Conservation (phyloP, 2,113 vertebrate species). For the Thermophis baileyi region DNA sequence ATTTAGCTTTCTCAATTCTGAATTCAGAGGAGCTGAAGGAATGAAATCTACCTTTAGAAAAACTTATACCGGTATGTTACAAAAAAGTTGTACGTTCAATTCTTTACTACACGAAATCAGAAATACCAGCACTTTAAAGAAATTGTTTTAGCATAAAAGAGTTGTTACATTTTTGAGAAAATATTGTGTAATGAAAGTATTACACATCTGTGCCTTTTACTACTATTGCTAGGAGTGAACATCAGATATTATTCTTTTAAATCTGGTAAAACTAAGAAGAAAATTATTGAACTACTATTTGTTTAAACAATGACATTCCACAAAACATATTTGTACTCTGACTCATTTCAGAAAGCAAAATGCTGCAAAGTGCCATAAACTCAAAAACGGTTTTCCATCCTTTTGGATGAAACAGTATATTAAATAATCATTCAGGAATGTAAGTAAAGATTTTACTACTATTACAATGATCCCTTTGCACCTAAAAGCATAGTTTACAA, state of each 20-base stretch:
- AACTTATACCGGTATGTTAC: neutral
- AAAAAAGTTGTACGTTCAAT: conserved; percentile 37
- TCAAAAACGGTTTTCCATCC: neutral
- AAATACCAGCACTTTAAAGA: conserved; percentile 26
- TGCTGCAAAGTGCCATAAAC: conserved; percentile 13
- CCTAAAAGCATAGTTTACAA: neutral
- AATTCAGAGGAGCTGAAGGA: conserved; percentile 52
- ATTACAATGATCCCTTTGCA: neutral
- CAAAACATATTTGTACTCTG: neutral
- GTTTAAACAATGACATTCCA: neutral
- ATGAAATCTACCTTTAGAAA: conserved; percentile 37
- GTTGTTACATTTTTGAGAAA: conserved; percentile 5
- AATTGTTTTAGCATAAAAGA: neutral
- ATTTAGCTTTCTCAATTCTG: conserved; percentile 55
- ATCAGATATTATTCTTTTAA: conserved; percentile 20
- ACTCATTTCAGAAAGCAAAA: conserved; percentile 2
- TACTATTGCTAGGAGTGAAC: conserved; percentile 8
- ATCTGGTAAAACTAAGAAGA: conserved; percentile 10
- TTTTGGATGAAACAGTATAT: neutral
- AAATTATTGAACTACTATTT: conserved; percentile 1
- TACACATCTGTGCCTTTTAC: neutral
- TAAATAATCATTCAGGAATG: neutral
- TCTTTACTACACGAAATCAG: conserved; percentile 9
- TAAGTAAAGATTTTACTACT: neutral
- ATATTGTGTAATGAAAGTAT: conserved; percentile 6